Conservation (phyloP, 2,888 invertebrate species). For the Adelognathus sp. region DNA sequence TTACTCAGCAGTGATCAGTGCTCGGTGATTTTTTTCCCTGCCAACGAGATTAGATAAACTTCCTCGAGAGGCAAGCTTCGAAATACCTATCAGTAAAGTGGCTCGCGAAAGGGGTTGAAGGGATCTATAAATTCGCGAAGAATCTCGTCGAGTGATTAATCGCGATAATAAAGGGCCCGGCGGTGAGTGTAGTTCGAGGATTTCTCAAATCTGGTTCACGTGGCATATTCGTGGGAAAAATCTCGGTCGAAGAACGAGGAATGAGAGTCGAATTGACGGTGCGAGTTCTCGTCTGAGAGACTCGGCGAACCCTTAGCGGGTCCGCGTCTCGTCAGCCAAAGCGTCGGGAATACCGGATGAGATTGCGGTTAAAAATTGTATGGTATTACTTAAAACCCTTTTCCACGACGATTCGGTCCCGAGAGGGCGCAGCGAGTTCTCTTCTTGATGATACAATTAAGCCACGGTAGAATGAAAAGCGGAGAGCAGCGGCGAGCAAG, state of each 20-base stretch:
- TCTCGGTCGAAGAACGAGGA: slow-evolving; percentile 5
- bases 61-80: neutral
- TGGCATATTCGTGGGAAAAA: neutral
- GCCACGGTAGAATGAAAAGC: slow-evolving; percentile 56
- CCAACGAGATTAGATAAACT: slow-evolving; percentile 25
- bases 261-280: slow-evolving; percentile 36
- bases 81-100: neutral
- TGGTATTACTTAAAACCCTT: slow-evolving; percentile 77
- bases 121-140: no score
- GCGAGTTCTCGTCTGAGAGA: slow-evolving; percentile 29
- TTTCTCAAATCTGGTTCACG: slow-evolving; percentile 54
- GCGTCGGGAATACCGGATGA: slow-evolving; percentile 70
- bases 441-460: slow-evolving; percentile 81
- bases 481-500: slow-evolving; percentile 60
- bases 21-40: slow-evolving; percentile 6
- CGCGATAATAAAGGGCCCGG: slow-evolving; percentile 61
- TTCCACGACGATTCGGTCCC: slow-evolving; percentile 65
- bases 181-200: slow-evolving; percentile 40
- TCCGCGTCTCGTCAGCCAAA: slow-evolving; percentile 52
- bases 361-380: slow-evolving; percentile 80
- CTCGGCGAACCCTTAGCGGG: neutral
- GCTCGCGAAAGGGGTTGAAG: neutral
- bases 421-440: slow-evolving; percentile 52
- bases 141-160: slow-evolving; percentile 57
- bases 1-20: slow-evolving; percentile 11